These are phyloP conservation scores for Eupithecia abbreviata DNA, from an alignment of 2,888 invertebrate species.

Conservation along the genomic window DNA sequence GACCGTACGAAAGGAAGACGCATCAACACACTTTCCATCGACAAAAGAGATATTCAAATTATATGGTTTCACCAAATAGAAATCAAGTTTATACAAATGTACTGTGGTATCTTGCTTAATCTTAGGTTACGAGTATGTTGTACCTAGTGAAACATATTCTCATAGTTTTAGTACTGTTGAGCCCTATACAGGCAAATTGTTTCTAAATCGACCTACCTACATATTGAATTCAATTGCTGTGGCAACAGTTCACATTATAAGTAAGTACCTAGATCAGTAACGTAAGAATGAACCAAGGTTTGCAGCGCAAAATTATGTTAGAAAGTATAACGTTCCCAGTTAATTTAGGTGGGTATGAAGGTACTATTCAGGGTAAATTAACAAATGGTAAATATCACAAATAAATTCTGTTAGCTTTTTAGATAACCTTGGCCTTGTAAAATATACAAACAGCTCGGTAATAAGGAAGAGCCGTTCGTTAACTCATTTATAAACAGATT, in stretches of 20 bases:
- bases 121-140: constrained; percentile 2
- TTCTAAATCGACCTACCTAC: constrained; percentile 40
- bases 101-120: constrained; percentile 38
- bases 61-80: constrained; percentile 53
- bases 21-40: constrained; percentile 65
- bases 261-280: constrained; percentile 12
- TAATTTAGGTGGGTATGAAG: background rate
- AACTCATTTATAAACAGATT: constrained; percentile 2
- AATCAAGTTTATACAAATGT: constrained; percentile 46
- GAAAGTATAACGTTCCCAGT: constrained; percentile 37
- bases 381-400: constrained; percentile 50
- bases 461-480: constrained; percentile 61
- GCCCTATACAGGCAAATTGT: constrained; percentile 39
- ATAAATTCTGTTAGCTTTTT: constrained; percentile 53
- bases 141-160: constrained; percentile 17
- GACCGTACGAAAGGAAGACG: constrained; percentile 62
- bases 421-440: constrained; percentile 70
- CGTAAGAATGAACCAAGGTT: constrained; percentile 31
- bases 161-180: constrained; percentile 6
- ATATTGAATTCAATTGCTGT: constrained; percentile 44
- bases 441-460: constrained; percentile 61
- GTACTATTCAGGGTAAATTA: constrained; percentile 14
- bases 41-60: constrained; percentile 65
- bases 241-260: constrained; percentile 36
- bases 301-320: constrained; percentile 24